Evolutionary conservation across 2,797 vertebrate genomes (phyloP).

Genomic region (Petrocephalus sullivani): DNA sequence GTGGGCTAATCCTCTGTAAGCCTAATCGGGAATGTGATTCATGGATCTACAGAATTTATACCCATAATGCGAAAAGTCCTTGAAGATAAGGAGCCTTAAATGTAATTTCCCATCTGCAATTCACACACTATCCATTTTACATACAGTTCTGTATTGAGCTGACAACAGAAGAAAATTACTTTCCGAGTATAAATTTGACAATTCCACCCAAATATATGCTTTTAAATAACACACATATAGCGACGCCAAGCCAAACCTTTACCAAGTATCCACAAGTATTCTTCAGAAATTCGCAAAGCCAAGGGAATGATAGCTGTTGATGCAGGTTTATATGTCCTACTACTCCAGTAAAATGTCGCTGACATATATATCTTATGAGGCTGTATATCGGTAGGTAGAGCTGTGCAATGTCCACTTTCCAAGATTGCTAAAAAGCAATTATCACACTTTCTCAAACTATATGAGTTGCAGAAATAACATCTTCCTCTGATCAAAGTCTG

Average conservation of each 20-base stretch:
- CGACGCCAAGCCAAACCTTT: not conserved
- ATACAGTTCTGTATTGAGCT: not conserved
- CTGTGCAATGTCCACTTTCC: not conserved
- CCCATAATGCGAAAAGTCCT: conserved; percentile 3
- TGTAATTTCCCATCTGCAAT: conserved; percentile 3
- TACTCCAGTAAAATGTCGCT: not conserved
- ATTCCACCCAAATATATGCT: not conserved
- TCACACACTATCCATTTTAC: not conserved
- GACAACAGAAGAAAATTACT: not conserved
- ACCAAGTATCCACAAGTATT: not conserved
- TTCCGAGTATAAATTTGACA: not conserved
- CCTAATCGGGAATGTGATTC: not conserved
- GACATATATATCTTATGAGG: not conserved
- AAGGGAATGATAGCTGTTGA: not conserved
- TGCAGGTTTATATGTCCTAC: not conserved
- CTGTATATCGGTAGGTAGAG: not conserved
- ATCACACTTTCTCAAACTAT: not conserved
- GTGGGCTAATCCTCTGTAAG: not conserved
- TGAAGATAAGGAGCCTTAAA: not conserved
- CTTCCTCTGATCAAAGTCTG: not conserved
- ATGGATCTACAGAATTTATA: not conserved
- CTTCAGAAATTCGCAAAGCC: not conserved
- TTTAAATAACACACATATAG: not conserved
- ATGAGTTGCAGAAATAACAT: not conserved
- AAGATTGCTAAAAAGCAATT: not conserved